Evolutionary conservation across 2,888 invertebrate species (phyloP), one percentile per base, ranked within the genome.

Genomic region (Parasteatoda lunata): DNA sequence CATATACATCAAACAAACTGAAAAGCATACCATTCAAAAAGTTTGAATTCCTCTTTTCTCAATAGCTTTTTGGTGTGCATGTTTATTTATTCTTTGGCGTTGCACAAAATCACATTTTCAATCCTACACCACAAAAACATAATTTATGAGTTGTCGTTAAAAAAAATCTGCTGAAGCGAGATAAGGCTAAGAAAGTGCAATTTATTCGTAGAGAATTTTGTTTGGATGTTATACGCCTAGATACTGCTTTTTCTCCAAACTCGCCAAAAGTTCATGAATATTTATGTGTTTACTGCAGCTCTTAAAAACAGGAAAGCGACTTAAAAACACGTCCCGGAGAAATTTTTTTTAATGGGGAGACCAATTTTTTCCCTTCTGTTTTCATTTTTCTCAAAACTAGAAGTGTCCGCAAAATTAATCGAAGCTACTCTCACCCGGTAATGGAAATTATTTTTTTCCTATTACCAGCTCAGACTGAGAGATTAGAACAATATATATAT

Each of bases 401-500:
- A 13, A 4, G 11, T 13, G 59, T 13, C n/a, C 59, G n/a, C 59
- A 9, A 13, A n/a, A 59, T 59, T 59, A 13, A 59, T 59, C n/a
- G 59, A 13, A 9, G n/a, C 11, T 59, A 13, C 8, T 7, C n/a
- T 59, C 30, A 30, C 30, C 30, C 30, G 30, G 30, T 30, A 30
- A 30, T 30, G 30, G 30, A 30, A 30, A 30, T 30, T 11, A 13
- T 59, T 54, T 54, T 11, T 54, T 54, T 59, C n/a, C 59, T 8
- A 11, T 59, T 9, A 8, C n/a, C 9, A 59, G 59, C 9, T 59
- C 8, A 59, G n/a, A 59, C 59, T n/a, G 59, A 59, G 59, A 59
- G n/a, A 59, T 59, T 59, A 59, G n/a, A n/a, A 59, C 59, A 59
- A 59, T 59, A n/a, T 59, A 59, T 59, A 59, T 59, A 59, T 59